phyloP scores from a whole-genome alignment of 2,113 vertebrate genomes.

The Platichthys flesus region DNA sequence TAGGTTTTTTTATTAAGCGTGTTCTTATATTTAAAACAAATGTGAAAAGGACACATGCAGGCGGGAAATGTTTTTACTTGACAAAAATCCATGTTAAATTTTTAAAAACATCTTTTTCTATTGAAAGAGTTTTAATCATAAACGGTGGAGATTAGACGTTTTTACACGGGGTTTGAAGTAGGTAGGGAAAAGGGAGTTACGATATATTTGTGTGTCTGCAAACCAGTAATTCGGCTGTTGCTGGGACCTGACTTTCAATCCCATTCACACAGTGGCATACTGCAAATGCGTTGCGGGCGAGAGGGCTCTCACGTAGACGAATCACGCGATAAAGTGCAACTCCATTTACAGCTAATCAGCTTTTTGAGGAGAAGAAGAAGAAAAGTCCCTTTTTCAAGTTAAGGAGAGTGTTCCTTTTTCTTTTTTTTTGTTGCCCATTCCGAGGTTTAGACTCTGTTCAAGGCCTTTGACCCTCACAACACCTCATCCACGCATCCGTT shows the following conservation, averaged over 20 bases:
- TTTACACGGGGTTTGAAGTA: conserved; percentile 66
- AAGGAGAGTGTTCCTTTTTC: conserved; percentile 50
- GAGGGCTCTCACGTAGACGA: conserved; percentile 42
- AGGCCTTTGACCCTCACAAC: conserved; percentile 63
- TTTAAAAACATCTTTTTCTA: conserved; percentile 79
- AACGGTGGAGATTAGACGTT: conserved; percentile 48
- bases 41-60: conserved; percentile 64
- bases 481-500: conserved; percentile 70
- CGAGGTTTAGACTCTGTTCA: conserved; percentile 64
- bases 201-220: conserved; percentile 69
- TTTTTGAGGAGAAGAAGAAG: conserved; percentile 39
- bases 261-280: conserved; percentile 45
- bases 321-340: conserved; percentile 31
- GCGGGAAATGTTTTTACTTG: conserved; percentile 77
- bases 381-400: conserved; percentile 55
- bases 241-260: conserved; percentile 61
- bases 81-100: conserved; percentile 74
- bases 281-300: conserved; percentile 36
- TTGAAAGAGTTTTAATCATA: conserved; percentile 71
- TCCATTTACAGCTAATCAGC: conserved; percentile 45
- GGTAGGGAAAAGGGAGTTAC: conserved; percentile 50
- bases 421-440: conserved; percentile 66
- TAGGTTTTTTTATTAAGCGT: conserved; percentile 62
- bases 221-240: conserved; percentile 61
- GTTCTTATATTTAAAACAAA: conserved; percentile 67